Conservation (phyloP, 1,140 invertebrate species). For the Myzus persicae region DNA sequence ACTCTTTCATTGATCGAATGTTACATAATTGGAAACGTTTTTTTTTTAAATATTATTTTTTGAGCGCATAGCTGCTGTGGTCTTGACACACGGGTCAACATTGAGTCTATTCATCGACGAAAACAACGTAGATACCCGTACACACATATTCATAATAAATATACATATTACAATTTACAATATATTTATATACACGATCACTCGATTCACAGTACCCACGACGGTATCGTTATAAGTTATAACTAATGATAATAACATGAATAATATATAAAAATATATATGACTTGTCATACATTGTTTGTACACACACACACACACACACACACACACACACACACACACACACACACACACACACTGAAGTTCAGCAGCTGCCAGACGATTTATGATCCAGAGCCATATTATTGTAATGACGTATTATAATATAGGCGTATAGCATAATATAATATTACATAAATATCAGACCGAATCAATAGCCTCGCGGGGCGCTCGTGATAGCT, state of each 20-base stretch:
- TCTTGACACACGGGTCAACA: constrained; percentile 12
- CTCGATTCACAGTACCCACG: not conserved
- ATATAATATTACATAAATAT: constrained; percentile 13
- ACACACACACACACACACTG: not conserved
- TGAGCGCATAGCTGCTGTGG: not conserved
- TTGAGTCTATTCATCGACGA: constrained; percentile 4
- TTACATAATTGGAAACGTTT: not conserved
- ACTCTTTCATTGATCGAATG: not conserved
- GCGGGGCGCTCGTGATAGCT: not conserved
- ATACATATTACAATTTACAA: not conserved
- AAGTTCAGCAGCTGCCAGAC: not conserved
- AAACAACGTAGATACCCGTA: not conserved
- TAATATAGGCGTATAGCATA: not conserved
- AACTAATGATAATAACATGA: not conserved
- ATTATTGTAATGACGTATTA: not conserved
- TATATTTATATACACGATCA: not conserved
- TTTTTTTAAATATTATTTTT: not conserved
- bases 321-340: no score
- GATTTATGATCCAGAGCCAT: not conserved
- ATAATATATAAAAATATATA: not conserved
- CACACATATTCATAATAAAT: not conserved
- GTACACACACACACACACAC: no score
- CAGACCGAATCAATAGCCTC: constrained; percentile 6
- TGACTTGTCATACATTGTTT: not conserved
- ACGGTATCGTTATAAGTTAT: not conserved